Conservation (phyloP, 1,140 invertebrate species). For the Lepidotrigona ventralis region DNA sequence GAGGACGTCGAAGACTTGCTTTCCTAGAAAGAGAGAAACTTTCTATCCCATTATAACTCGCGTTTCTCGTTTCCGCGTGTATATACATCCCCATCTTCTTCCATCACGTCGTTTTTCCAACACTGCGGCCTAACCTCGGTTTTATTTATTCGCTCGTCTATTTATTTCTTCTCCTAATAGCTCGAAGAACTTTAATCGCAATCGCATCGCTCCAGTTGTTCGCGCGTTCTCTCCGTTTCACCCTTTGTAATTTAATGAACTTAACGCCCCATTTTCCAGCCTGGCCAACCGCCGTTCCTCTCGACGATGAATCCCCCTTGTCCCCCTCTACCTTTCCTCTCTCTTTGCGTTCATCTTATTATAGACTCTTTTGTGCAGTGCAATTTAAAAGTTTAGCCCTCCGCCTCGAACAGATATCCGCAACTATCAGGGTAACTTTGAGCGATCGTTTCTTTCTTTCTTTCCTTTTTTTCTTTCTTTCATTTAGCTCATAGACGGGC, state of each 20-base stretch:
- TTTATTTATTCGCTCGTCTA: constrained; percentile 20
- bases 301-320: constrained; percentile 24
- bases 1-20: background rate
- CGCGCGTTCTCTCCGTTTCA: constrained; percentile 18
- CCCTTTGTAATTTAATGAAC: constrained; percentile 58
- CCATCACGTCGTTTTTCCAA: background rate
- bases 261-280: constrained; percentile 32
- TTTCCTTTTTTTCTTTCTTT: background rate
- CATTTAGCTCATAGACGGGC: background rate
- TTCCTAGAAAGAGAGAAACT: constrained; percentile 25
- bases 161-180: constrained; percentile 2
- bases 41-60: constrained; percentile 44
- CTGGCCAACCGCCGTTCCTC: background rate
- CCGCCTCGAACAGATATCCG: constrained; percentile 20
- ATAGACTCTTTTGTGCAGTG: constrained; percentile 46
- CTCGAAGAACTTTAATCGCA: constrained; percentile 32
- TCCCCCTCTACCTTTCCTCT: background rate
- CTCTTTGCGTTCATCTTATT: constrained; percentile 25
- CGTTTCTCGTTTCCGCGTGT: constrained; percentile 14
- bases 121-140: background rate
- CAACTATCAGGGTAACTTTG: constrained; percentile 47
- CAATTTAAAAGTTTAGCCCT: constrained; percentile 54
- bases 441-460: constrained; percentile 30
- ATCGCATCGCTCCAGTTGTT: constrained; percentile 8
- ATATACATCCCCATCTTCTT: background rate